Percentiles rank a stretch among this genome's conserved stretches.
Conservation (phyloP, 2,113 vertebrate species). For the Symphodus melops region DNA sequence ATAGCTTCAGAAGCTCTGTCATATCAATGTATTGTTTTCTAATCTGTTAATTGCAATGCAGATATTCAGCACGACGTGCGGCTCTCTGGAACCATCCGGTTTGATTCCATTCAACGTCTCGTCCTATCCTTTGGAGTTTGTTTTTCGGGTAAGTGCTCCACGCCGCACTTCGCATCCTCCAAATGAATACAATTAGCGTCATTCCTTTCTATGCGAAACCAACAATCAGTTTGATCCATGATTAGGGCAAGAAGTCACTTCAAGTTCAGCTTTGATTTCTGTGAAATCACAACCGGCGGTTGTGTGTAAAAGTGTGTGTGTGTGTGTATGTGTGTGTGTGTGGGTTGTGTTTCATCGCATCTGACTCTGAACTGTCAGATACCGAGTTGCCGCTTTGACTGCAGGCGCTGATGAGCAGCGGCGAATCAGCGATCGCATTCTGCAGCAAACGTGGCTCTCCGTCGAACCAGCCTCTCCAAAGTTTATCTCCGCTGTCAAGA, state of each 20-base stretch:
- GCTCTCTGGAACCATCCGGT: slow-evolving; percentile 12
- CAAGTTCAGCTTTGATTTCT: slow-evolving; percentile 48
- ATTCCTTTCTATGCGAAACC: slow-evolving; percentile 22
- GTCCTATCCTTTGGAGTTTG: slow-evolving; percentile 47
- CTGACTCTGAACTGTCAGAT: slow-evolving; percentile 40
- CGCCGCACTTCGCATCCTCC: slow-evolving; percentile 10
- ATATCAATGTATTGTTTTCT: slow-evolving; percentile 12
- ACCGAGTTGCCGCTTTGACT: slow-evolving; percentile 38
- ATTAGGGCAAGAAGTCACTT: slow-evolving; percentile 32
- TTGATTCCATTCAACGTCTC: slow-evolving; percentile 37
- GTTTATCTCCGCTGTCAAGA: slow-evolving; percentile 73
- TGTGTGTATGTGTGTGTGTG: too few species aligned
- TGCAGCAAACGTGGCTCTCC: slow-evolving; percentile 40
- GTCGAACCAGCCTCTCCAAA: slow-evolving; percentile 58
- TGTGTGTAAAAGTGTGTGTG: background rate
- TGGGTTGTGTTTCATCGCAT: too few species aligned
- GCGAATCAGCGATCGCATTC: slow-evolving; percentile 54
- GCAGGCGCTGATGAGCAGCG: slow-evolving; percentile 47
- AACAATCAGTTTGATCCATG: slow-evolving; percentile 15
- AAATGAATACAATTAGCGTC: slow-evolving; percentile 52
- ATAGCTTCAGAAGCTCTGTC: slow-evolving; percentile 16
- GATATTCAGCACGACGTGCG: background rate
- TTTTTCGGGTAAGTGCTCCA: slow-evolving; percentile 28
- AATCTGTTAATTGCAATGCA: slow-evolving; percentile 25
- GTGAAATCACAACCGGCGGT: background rate